Percentiles rank a stretch among this genome's conserved stretches.
phyloP scores from a whole-genome alignment of 2,113 vertebrate genomes.

The Thunnus maccoyii region DNA sequence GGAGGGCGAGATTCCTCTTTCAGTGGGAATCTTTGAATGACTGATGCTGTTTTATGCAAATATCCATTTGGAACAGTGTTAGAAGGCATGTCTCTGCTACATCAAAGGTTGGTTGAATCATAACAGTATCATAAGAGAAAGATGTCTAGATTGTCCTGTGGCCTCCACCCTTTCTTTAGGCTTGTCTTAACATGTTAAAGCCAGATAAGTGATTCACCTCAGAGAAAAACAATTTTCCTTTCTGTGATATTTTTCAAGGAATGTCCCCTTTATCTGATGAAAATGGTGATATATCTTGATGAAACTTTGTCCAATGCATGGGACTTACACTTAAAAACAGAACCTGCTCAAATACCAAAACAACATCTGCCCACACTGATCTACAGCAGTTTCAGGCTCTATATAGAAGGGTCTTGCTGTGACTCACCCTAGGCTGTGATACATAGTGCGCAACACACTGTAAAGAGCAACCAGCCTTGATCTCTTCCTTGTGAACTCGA shows the following conservation, averaged over 20 bases:
- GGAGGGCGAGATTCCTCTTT: neutral
- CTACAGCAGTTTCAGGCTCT: neutral
- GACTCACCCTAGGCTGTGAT: slow-evolving; percentile 6
- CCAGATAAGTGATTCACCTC: slow-evolving; percentile 6
- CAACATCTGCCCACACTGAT: neutral
- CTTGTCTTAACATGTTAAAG: slow-evolving; percentile 21
- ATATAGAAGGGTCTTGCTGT: neutral
- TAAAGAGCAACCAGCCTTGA: slow-evolving; percentile 8
- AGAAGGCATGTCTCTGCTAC: neutral
- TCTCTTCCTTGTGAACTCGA: slow-evolving; percentile 16
- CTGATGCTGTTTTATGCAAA: neutral
- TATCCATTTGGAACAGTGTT: neutral
- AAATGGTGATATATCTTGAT: neutral
- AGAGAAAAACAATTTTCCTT: neutral
- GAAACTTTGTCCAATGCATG: neutral
- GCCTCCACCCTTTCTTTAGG: slow-evolving; percentile 34
- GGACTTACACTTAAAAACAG: neutral
- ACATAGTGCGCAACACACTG: slow-evolving; percentile 9
- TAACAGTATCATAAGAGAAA: slow-evolving; percentile 23
- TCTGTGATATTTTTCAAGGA: neutral
- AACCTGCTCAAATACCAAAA: neutral
- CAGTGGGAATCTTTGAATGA: neutral
- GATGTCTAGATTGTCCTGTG: slow-evolving; percentile 36
- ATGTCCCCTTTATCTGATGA: neutral
- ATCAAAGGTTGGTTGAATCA: slow-evolving; percentile 19